Base-by-base conservation (phyloP, 2,888 invertebrate genomes). In the Caenorhabditis sulstoni region DNA sequence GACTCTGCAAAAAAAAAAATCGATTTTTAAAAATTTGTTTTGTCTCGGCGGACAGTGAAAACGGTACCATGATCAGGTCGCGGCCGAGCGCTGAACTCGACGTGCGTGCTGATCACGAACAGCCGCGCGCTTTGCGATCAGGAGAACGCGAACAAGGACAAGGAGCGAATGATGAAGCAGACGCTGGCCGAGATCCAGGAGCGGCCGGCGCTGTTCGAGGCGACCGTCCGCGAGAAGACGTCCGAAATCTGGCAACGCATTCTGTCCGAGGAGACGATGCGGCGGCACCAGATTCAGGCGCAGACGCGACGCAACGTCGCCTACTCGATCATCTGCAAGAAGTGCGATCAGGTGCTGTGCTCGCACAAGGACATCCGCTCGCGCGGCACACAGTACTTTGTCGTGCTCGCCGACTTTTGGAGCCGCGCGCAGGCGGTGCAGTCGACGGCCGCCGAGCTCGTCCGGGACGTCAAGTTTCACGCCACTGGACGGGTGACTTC, bases 51-150 rank as follows among this genome's bases (percentile, higher is more conserved):
- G 29, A 5, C 3, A 29, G 3, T 5, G 4, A 29, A 29, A 29
- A 29, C 7, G 4, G 7, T 29, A 3, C 29, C 29, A 1, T 41
- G 58, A 80, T 29, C 62, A 81, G 82, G 82, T n/a, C 81, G 84
- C 41, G 81, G 84, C 14, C 55, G 84, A 45, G 82, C 80, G 0
- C 35, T 20, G 0, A 71, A 61, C n/a, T 80, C 81, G 11, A 52
- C 22, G 11, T 84, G 84, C 55, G 53, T 84, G 18, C 64, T 84
- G 0, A 61, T 84, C 35, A 84, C 84, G 0, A 82, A 81, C 53
- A 67, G 62, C 39, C 1, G 18, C 7, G 20, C 29, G 1, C 62
- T 80, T 1, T 14, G 55, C 39, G 50, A 76, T 14, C 80, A 82
- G 39, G 84, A 84, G 39, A 67, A 71, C 23, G 20, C 22, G 0